These are phyloP conservation scores for Ceryle rudis DNA, from an alignment of 2,797 vertebrate genomes.

Conservation along the genomic window DNA sequence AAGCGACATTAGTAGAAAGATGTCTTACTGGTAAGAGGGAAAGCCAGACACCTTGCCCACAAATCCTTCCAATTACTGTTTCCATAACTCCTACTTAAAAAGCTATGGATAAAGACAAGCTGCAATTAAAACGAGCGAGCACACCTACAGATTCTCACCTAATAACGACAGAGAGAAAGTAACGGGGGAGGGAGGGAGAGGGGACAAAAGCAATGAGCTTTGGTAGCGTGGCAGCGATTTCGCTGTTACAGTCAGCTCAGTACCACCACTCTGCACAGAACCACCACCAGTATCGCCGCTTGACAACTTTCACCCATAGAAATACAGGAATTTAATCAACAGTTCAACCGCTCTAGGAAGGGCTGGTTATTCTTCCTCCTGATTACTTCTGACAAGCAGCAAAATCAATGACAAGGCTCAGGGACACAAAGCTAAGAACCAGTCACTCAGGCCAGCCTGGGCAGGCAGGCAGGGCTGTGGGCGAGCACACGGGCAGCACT, in stretches of 20 bases:
- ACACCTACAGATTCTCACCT: conserved; percentile 52
- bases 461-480: background rate
- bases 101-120: conserved; percentile 60
- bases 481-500: background rate
- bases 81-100: conserved; percentile 67
- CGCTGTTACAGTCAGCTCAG: background rate
- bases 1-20: background rate
- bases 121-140: conserved; percentile 48
- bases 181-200: background rate
- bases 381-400: background rate
- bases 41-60: conserved; percentile 54
- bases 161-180: background rate
- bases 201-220: background rate
- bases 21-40: background rate
- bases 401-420: background rate
- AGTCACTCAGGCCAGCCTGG: background rate
- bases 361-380: background rate
- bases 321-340: background rate
- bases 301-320: background rate
- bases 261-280: rapidly evolving
- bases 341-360: background rate
- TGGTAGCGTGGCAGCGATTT: background rate
- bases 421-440: background rate
- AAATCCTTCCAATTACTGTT: conserved; percentile 48
- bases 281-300: background rate